Conservation (phyloP, 2,797 vertebrate species). For the Urosaurus nigricauda region DNA sequence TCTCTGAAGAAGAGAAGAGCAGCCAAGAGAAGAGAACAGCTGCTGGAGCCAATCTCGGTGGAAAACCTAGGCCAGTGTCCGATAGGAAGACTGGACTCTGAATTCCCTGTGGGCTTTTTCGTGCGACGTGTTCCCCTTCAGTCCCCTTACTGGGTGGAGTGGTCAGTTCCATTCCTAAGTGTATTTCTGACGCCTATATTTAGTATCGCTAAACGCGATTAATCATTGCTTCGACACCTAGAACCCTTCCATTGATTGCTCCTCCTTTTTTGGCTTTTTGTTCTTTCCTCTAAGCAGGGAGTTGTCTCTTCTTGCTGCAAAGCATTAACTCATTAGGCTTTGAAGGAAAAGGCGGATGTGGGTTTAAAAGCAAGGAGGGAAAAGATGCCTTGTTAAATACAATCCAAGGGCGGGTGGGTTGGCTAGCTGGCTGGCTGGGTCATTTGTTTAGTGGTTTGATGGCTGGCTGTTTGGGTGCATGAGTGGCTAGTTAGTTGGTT, state of each 20-base stretch:
- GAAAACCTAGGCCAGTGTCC: no score
- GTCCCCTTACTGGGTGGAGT: neutral
- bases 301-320: conserved; percentile 35
- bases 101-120: no score
- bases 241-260: neutral
- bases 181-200: neutral
- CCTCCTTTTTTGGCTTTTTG: neutral
- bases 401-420: neutral
- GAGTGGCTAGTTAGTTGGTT: no score
- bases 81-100: no score
- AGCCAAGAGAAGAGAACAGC: no score
- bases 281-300: conserved; percentile 36
- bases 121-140: no score
- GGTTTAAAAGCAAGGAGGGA: conserved; percentile 25
- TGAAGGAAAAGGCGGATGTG: conserved; percentile 5
- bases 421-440: neutral
- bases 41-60: no score
- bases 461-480: no score
- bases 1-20: no score
- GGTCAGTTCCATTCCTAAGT: neutral
- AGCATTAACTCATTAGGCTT: conserved; percentile 2
- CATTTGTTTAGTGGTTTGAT: neutral
- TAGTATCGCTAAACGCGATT: no score
- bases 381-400: neutral
- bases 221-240: no score